Conservation (phyloP, 2,797 vertebrate species). For the Anabas testudineus region DNA sequence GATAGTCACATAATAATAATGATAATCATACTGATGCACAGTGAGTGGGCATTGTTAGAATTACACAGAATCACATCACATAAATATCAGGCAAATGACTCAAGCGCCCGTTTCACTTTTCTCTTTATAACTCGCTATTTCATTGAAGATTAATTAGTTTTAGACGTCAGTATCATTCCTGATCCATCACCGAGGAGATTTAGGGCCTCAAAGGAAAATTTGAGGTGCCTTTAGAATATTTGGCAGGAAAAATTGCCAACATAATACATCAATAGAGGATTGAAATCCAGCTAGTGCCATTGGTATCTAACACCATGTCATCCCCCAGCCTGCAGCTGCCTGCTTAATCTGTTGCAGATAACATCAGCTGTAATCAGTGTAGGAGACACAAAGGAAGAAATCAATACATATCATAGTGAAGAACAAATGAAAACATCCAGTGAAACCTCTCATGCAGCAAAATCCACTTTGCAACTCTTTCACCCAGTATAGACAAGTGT, state of each 20-base stretch:
- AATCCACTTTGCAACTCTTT: too few species aligned
- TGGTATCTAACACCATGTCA: not conserved
- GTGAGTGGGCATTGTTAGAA: not conserved
- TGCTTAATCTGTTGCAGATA: not conserved
- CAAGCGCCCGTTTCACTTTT: too few species aligned
- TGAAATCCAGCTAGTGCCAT: constrained; percentile 13
- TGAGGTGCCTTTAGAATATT: not conserved
- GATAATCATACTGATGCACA: not conserved
- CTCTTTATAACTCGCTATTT: too few species aligned
- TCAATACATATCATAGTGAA: too few species aligned
- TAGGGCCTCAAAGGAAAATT: not conserved
- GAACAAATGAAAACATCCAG: not conserved
- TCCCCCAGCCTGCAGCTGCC: constrained; percentile 4
- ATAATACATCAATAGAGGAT: constrained; percentile 25
- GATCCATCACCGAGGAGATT: constrained; percentile 5
- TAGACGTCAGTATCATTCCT: not conserved
- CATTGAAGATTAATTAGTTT: too few species aligned
- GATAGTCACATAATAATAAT: not conserved
- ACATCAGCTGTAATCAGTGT: not conserved
- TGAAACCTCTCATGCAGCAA: not conserved
- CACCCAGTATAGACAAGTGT: too few species aligned
- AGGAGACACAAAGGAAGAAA: too few species aligned
- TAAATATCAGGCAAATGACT: not conserved
- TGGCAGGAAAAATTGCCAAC: constrained; percentile 21
- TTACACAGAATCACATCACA: too few species aligned